Evolutionary conservation across 2,113 vertebrate species (phyloP).

Genomic region (Crotalus horridus): DNA sequence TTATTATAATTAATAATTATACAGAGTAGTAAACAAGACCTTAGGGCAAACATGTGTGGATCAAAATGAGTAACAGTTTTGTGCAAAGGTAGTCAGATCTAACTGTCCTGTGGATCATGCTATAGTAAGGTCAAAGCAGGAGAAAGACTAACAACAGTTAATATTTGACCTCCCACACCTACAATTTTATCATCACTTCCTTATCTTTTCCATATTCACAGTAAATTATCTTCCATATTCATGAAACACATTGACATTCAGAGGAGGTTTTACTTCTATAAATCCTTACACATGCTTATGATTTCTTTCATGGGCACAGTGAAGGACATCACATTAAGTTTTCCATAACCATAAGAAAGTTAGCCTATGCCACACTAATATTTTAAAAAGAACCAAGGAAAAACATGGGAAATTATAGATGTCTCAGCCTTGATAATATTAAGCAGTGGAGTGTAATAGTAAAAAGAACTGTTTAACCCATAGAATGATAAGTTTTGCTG

Average conservation of each 20-base stretch:
- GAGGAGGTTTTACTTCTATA: constrained; percentile 57
- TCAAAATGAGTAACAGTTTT: constrained; percentile 70
- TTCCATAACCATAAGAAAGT: constrained; percentile 15
- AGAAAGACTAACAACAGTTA: constrained; percentile 66
- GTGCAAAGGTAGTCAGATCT: constrained; percentile 52
- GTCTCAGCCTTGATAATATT: not conserved
- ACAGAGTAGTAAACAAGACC: constrained; percentile 69
- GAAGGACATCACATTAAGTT: constrained; percentile 47
- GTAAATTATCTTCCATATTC: constrained; percentile 65
- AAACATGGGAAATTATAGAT: not conserved
- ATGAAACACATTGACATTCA: constrained; percentile 65
- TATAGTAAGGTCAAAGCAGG: constrained; percentile 46
- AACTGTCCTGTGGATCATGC: constrained; percentile 55
- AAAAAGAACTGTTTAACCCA: not conserved
- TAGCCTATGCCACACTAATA: not conserved
- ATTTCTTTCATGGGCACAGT: constrained; percentile 50
- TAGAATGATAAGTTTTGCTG: constrained; percentile 3
- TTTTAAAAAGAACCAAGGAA: not conserved
- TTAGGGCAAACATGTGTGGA: constrained; percentile 60
- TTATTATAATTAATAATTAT: constrained; percentile 79
- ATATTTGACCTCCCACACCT: constrained; percentile 61
- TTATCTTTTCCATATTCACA: constrained; percentile 73
- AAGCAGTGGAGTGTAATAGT: not conserved
- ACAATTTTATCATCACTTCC: constrained; percentile 51
- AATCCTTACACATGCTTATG: constrained; percentile 45